Conservation (phyloP, 1,140 invertebrate genomes). For the Melanaphis sacchari region DNA sequence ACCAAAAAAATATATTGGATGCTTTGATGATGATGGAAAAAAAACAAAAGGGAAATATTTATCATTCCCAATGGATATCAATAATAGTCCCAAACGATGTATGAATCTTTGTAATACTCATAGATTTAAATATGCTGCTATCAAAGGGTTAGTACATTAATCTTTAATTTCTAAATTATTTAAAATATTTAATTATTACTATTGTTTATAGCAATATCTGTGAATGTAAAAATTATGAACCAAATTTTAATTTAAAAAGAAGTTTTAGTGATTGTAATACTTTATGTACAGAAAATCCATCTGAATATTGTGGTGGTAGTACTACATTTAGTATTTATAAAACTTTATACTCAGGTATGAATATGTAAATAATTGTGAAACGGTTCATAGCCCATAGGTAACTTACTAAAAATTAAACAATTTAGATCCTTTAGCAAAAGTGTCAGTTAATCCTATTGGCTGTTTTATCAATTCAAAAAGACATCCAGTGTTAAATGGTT, state of each 20-base stretch:
- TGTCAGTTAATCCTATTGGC: neutral
- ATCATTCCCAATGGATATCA: conserved; percentile 47
- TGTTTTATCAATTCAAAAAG: conserved; percentile 31
- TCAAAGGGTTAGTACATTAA: conserved; percentile 33
- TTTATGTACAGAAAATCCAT: conserved; percentile 58
- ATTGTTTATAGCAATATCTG: conserved; percentile 26
- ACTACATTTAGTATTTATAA: conserved; percentile 58
- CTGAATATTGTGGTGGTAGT: conserved; percentile 59
- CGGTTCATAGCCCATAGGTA: neutral
- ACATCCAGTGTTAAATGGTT: conserved; percentile 43
- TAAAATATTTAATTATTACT: neutral
- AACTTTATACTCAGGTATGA: conserved; percentile 54
- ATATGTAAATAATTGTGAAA: neutral
- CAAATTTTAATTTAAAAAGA: conserved; percentile 17
- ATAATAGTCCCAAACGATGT: conserved; percentile 59
- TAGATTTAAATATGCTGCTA: conserved; percentile 22
- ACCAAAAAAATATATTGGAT: conserved; percentile 44
- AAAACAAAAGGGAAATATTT: conserved; percentile 37
- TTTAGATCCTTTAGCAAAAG: neutral
- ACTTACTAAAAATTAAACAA: neutral
- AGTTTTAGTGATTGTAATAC: conserved; percentile 55
- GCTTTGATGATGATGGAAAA: conserved; percentile 25
- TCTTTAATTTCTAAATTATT: neutral
- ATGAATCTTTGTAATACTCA: conserved; percentile 59
- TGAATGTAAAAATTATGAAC: conserved; percentile 26